Base-by-base conservation (phyloP, 2,113 vertebrate species). In the Manacus vitellinus region DNA sequence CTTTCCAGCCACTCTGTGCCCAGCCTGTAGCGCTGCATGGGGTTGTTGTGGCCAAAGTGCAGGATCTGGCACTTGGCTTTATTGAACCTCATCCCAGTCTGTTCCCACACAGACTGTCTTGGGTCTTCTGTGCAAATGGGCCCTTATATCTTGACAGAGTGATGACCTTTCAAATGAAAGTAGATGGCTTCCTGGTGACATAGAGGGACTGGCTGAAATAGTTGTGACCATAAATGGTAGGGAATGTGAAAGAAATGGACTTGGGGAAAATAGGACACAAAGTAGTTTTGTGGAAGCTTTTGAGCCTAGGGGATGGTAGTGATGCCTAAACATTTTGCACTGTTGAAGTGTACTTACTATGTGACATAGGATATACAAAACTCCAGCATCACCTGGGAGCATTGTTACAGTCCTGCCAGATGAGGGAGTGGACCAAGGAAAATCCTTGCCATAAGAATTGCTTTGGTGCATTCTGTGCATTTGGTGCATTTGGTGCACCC, bases 381-480 rank as follows among this genome's bases (percentile, higher is more conserved):
- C 25, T 67, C 27, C 31, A 39, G 2, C 35, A 24, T 47, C 43
- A 31, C 20, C 11, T 61, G 30, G n/a, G 30, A 93, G 27, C 16
- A 9, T 75, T 87, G 70, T 30, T 55, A 14, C 33, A 39, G 13
- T 46, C 46, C 39, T 70, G 14, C 33, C 9, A 4, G 30, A 11
- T 46, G 55, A 91, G 33, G 17, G 17, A 0, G 0, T 2, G 3
- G 33, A 10, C 31, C 77, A 9, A 35, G 47, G 65, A 87, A 83
- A 59, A 56, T 55, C 47, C 46, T 70, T 3, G 1, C 25, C 14
- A 27, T n/a, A 58, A 54, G 14, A 8, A 8, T 31, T 55, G 10
- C 16, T 91, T 44, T 72, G 47, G 33, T 63, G 28, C 35, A 54
- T 73, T 35, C 35, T 35, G 35, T 35, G 35, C 35, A 35, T 35